Percentiles rank a stretch among this genome's conserved stretches.
Conservation (phyloP, 2,888 invertebrate genomes). For the Merodon equestris region DNA sequence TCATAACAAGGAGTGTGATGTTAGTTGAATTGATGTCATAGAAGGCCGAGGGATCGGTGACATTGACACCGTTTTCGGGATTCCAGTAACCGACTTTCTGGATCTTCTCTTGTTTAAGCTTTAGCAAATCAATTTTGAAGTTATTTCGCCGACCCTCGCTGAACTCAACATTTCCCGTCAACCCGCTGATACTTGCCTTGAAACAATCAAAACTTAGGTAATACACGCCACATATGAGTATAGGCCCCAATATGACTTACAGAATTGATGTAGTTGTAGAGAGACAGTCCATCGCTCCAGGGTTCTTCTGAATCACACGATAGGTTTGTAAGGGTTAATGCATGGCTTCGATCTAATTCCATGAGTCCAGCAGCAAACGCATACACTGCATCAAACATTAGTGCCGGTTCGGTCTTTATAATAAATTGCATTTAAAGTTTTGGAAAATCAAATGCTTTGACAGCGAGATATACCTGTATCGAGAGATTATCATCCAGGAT, state of each 20-base stretch:
- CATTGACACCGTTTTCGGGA: constrained; percentile 85
- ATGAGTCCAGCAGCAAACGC: constrained; percentile 89
- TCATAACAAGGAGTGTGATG: constrained; percentile 93
- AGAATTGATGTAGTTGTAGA: constrained; percentile 87
- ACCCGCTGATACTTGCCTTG: constrained; percentile 89
- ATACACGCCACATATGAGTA: too few species aligned
- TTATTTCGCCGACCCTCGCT: constrained; percentile 90
- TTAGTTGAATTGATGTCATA: constrained; percentile 90
- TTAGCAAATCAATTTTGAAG: constrained; percentile 91
- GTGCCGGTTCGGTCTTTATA: constrained; percentile 89
- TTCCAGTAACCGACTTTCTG: constrained; percentile 92
- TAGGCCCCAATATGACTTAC: constrained; percentile 80
- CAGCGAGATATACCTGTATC: constrained; percentile 83
- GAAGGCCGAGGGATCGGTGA: constrained; percentile 92
- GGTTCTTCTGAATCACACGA: constrained; percentile 89
- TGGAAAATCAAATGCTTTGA: neutral
- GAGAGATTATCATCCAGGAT: constrained; percentile 85
- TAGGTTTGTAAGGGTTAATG: constrained; percentile 85
- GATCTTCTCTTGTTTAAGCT: constrained; percentile 88
- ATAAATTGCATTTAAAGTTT: too few species aligned
- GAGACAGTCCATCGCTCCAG: constrained; percentile 88
- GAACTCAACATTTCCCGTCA: constrained; percentile 93
- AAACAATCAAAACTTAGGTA: neutral
- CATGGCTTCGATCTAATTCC: constrained; percentile 85
- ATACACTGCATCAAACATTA: constrained; percentile 92